Conservation (phyloP, 2,888 invertebrate genomes). For the Exocentrus adspersus region DNA sequence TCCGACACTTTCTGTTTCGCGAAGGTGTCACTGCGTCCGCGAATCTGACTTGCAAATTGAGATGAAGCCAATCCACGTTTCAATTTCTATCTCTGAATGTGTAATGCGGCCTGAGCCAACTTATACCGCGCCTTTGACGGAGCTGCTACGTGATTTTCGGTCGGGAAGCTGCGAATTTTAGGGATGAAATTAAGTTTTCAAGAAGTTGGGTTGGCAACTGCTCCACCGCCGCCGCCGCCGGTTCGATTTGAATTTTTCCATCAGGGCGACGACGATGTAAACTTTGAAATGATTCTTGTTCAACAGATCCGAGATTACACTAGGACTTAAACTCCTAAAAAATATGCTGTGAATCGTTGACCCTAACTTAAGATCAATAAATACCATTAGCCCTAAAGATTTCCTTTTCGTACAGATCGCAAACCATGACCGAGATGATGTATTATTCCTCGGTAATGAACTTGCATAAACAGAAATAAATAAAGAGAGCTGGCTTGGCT, state of each 20-base stretch:
- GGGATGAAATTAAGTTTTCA: conserved; percentile 25
- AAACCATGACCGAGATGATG: too few relatives aligned
- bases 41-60: conserved; percentile 55
- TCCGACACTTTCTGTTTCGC: conserved; percentile 52
- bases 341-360: too few relatives aligned
- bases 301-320: too few relatives aligned
- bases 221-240: neutral
- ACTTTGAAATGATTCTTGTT: too few relatives aligned
- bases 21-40: conserved; percentile 48
- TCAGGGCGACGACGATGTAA: too few relatives aligned
- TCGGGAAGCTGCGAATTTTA: conserved; percentile 24
- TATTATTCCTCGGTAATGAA: too few relatives aligned
- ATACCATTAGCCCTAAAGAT: too few relatives aligned
- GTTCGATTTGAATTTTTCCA: neutral
- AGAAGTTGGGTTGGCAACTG: neutral
- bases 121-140: conserved; percentile 22
- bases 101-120: conserved; percentile 47
- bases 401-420: too few relatives aligned
- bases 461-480: too few relatives aligned
- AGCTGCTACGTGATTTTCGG: conserved; percentile 33
- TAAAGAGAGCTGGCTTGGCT: too few relatives aligned
- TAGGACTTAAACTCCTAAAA: too few relatives aligned
- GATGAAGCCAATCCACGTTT: conserved; percentile 54
- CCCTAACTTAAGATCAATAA: too few relatives aligned
- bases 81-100: conserved; percentile 55